Percentiles rank a stretch among this genome's conserved stretches.
These are phyloP conservation scores for Pollenia angustigena DNA, from an alignment of 2,888 invertebrate genomes.

Conservation along the genomic window DNA sequence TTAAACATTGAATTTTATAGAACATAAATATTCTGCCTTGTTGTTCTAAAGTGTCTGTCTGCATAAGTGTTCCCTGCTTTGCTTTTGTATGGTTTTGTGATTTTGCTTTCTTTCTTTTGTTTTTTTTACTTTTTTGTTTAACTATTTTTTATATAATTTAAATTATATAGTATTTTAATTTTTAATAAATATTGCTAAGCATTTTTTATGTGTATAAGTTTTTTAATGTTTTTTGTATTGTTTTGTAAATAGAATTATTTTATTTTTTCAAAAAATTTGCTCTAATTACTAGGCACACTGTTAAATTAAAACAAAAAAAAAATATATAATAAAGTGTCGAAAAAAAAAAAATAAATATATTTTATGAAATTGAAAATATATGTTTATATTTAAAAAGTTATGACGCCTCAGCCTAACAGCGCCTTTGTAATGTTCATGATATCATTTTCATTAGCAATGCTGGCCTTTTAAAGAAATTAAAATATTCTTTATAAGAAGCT, in stretches of 20 bases:
- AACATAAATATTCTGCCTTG: conserved; percentile 61
- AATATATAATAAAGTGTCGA: conserved; percentile 35
- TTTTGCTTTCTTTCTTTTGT: conserved; percentile 8
- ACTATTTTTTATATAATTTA: conserved; percentile 67
- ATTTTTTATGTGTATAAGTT: conserved; percentile 52
- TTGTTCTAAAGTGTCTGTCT: conserved; percentile 46
- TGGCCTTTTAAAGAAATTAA: conserved; percentile 67
- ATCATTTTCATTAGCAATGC: conserved; percentile 63
- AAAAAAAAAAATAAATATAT: conserved; percentile 50
- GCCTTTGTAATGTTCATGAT: conserved; percentile 13
- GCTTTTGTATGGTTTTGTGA: conserved; percentile 52
- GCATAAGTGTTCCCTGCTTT: conserved; percentile 55
- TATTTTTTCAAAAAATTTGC: conserved; percentile 65
- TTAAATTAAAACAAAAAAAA: conserved; percentile 66
- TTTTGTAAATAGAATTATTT: conserved; percentile 70
- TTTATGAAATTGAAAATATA: conserved; percentile 51
- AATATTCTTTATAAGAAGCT: conserved; percentile 67
- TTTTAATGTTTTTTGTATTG: conserved; percentile 59
- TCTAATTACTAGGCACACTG: conserved; percentile 73
- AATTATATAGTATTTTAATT: conserved; percentile 64
- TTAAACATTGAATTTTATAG: conserved; percentile 31
- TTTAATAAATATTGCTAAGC: conserved; percentile 71
- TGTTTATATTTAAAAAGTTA: conserved; percentile 10
- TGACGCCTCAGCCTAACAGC: not conserved
- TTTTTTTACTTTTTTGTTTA: conserved; percentile 17